Evolutionary conservation across 2,888 invertebrate genomes (phyloP).

Genomic region (Seira sanloemensis): DNA sequence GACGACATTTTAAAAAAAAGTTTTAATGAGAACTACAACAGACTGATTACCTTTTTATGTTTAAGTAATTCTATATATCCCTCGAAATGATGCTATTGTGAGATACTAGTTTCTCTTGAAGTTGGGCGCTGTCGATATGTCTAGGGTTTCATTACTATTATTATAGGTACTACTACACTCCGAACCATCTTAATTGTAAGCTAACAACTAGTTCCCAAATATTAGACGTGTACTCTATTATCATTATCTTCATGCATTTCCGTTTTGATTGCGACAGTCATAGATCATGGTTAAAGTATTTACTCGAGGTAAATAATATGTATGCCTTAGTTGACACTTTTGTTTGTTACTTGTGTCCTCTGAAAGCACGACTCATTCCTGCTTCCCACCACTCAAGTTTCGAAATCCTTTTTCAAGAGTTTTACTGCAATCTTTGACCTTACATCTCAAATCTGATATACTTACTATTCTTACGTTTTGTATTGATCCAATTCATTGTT

Average conservation of each 20-base stretch:
- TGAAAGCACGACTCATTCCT: neutral
- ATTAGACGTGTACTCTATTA: no score
- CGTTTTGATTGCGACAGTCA: no score
- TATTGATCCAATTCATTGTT: neutral
- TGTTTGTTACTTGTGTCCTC: neutral
- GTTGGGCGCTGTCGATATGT: neutral
- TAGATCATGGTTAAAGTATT: no score
- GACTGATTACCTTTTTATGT: neutral
- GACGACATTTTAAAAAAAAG: neutral
- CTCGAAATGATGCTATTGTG: neutral
- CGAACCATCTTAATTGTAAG: neutral
- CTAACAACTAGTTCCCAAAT: neutral
- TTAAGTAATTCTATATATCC: neutral
- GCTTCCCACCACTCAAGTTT: neutral
- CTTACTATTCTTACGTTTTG: neutral
- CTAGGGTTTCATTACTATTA: neutral
- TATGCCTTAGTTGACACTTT: neutral
- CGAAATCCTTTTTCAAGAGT: no score
- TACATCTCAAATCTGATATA: neutral
- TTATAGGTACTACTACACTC: neutral
- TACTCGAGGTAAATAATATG: no score
- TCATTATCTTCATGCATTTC: no score
- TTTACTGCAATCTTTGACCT: no score
- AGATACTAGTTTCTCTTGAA: neutral
- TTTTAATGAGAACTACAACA: neutral